phyloP scores from a whole-genome alignment of 2,113 vertebrate species.

The Carollia perspicillata region DNA sequence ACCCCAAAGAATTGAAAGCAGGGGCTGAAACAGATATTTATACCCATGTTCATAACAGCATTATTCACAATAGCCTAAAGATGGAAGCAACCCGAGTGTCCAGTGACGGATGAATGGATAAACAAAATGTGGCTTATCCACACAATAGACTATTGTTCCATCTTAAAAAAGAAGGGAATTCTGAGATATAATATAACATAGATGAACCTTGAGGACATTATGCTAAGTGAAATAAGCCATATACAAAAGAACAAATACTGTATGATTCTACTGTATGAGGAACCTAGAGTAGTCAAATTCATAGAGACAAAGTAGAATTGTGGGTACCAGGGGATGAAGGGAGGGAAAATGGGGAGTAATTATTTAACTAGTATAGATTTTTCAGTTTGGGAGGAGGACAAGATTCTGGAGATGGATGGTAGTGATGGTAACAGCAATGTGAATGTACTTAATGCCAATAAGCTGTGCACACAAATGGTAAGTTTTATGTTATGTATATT shows the following conservation, averaged over 20 bases:
- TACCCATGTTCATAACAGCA: background rate
- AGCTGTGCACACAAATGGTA: background rate
- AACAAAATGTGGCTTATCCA: background rate
- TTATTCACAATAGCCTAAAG: background rate
- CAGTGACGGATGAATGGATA: background rate
- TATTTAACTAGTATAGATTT: background rate
- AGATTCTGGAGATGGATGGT: background rate
- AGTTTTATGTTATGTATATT: background rate
- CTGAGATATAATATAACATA: background rate
- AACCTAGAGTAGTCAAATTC: background rate
- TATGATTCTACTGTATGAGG: background rate
- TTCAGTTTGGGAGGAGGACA: background rate
- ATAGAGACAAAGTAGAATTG: background rate
- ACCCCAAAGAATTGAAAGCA: background rate
- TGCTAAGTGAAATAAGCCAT: background rate
- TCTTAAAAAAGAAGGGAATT: background rate
- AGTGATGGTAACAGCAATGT: background rate
- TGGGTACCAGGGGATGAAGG: background rate
- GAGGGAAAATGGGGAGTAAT: background rate
- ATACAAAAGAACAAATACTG: background rate
- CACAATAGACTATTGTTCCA: background rate
- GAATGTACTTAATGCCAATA: background rate
- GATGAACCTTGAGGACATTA: background rate
- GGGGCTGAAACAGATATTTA: background rate
- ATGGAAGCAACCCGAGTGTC: background rate